Evolutionary conservation across 1,140 invertebrate genomes (phyloP).

Genomic region (fruit fly (Drosophila melanogaster)): DNA sequence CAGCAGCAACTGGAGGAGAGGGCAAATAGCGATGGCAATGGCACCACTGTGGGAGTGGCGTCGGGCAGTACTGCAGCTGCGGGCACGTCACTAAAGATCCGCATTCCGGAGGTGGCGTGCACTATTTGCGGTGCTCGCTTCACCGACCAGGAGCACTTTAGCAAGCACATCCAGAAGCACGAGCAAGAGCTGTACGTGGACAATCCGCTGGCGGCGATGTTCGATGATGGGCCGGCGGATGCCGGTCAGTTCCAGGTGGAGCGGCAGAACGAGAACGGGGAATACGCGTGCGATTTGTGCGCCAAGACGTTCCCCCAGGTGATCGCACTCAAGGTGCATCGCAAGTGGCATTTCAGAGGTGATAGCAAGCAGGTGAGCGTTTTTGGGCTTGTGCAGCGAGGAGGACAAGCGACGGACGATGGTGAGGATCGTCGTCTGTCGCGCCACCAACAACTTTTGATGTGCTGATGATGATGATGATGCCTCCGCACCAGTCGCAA

Average conservation of each 20-base stretch:
- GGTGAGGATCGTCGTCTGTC: slow-evolving; percentile 22
- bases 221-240: slow-evolving; percentile 80
- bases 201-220: slow-evolving; percentile 82
- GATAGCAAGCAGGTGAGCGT: slow-evolving; percentile 85
- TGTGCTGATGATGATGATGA: slow-evolving; percentile 52
- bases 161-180: slow-evolving; percentile 82
- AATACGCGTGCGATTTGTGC: slow-evolving; percentile 83
- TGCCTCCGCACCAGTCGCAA: slow-evolving; percentile 84
- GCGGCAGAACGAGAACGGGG: slow-evolving; percentile 81
- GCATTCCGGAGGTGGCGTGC: slow-evolving; percentile 78
- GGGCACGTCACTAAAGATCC: slow-evolving; percentile 55
- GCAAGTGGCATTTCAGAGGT: slow-evolving; percentile 85
- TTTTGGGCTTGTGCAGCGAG: slow-evolving; percentile 84
- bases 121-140: slow-evolving; percentile 79
- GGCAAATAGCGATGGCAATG: slow-evolving; percentile 4
- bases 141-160: slow-evolving; percentile 80
- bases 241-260: slow-evolving; percentile 80
- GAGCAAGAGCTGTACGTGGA: slow-evolving; percentile 82
- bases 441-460: slow-evolving; percentile 31
- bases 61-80: slow-evolving; percentile 3
- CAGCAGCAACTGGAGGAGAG: slow-evolving; percentile 34
- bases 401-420: slow-evolving; percentile 38
- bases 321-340: slow-evolving; percentile 84
- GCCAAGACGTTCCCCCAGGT: slow-evolving; percentile 83
- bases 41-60: slow-evolving; percentile 1